These are phyloP conservation scores for Drosophila nigricruria DNA, from an alignment of 2,888 invertebrate genomes.

Conservation along the genomic window DNA sequence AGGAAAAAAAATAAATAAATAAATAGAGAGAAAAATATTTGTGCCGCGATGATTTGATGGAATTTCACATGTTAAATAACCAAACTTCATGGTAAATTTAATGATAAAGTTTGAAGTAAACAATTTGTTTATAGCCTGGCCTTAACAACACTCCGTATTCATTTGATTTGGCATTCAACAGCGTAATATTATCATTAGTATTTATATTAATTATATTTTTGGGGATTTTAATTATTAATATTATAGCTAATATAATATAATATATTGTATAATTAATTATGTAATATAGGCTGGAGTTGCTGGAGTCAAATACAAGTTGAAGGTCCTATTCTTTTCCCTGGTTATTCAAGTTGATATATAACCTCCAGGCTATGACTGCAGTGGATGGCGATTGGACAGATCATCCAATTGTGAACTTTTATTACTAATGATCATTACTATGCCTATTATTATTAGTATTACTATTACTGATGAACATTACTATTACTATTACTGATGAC, in stretches of 20 bases:
- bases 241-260: neutral
- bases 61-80: conserved; percentile 33
- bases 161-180: conserved; percentile 31
- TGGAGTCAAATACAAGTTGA: neutral
- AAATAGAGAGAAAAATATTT: conserved; percentile 26
- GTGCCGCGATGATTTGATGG: conserved; percentile 51
- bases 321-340: no score
- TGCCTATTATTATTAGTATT: neutral
- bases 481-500: neutral
- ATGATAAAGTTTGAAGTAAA: conserved; percentile 29
- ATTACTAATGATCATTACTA: neutral
- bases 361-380: no score
- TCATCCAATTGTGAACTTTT: no score
- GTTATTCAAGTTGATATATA: no score
- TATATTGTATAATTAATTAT: neutral
- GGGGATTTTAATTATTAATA: neutral
- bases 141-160: conserved; percentile 27
- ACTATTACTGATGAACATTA: neutral
- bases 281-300: neutral
- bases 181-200: conserved; percentile 12
- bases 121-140: conserved; percentile 43
- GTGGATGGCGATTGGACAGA: no score
- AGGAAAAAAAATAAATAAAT: neutral
- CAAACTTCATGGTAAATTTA: conserved; percentile 48
- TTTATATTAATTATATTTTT: conserved; percentile 1